These are phyloP conservation scores for Cinclus cinclus DNA, from an alignment of 2,113 vertebrate genomes.

Conservation along the genomic window DNA sequence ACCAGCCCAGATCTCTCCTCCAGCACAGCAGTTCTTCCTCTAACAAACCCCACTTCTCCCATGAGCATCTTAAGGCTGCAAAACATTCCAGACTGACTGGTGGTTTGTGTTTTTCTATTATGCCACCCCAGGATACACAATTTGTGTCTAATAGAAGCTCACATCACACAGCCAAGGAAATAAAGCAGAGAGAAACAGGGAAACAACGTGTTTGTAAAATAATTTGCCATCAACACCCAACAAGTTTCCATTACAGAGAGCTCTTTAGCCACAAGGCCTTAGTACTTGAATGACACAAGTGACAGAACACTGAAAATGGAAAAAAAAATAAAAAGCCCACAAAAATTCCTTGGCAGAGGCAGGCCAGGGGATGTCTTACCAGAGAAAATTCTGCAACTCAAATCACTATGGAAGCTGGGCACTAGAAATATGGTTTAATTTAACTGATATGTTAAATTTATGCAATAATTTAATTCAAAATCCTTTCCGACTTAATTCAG, in stretches of 20 bases:
- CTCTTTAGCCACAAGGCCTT: background rate
- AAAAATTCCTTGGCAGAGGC: no score
- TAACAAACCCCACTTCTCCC: background rate
- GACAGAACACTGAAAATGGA: background rate
- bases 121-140: background rate
- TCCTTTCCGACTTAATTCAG: background rate
- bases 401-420: background rate
- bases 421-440: background rate
- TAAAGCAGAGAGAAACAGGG: background rate
- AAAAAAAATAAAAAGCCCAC: no score
- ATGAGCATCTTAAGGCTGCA: background rate
- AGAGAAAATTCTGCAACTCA: background rate
- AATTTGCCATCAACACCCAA: background rate
- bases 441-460: background rate
- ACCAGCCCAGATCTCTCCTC: background rate
- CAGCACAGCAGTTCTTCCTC: background rate
- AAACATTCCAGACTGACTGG: background rate
- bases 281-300: background rate
- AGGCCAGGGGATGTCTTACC: background rate
- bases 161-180: background rate
- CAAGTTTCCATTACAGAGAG: background rate
- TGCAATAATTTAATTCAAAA: background rate
- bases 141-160: background rate
- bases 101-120: background rate
- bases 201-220: background rate